These are phyloP conservation scores for Eretmocerus hayati DNA, from an alignment of 2,888 invertebrate genomes.

Conservation along the genomic window DNA sequence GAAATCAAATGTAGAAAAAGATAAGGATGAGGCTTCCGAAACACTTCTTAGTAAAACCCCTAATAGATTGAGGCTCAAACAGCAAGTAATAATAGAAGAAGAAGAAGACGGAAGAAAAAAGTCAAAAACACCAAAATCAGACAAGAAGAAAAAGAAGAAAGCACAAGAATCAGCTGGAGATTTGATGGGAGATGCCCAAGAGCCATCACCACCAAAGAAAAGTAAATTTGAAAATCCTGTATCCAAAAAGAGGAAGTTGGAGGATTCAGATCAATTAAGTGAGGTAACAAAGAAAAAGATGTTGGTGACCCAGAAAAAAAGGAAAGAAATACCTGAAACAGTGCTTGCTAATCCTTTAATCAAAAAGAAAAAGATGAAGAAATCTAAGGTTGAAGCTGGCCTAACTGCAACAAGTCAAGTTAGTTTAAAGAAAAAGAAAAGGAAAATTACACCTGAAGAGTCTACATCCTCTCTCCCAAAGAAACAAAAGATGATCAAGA, in stretches of 20 bases:
- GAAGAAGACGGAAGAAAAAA: conserved; percentile 11
- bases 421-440: conserved; percentile 10
- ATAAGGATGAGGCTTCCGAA: conserved; percentile 18
- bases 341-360: background rate
- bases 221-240: conserved; percentile 13
- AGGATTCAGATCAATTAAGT: background rate
- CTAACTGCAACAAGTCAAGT: too few species aligned
- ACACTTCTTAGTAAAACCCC: conserved; percentile 9
- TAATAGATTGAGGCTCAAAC: conserved; percentile 27
- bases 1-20: conserved; percentile 18
- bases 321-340: conserved; percentile 7
- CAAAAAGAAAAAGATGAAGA: conserved; percentile 8
- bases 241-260: conserved; percentile 9
- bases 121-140: too few species aligned
- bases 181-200: conserved; percentile 14
- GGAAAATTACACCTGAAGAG: conserved; percentile 5
- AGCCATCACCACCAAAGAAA: background rate
- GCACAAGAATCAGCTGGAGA: conserved; percentile 3
- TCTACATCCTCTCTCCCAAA: too few species aligned
- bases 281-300: conserved; percentile 26
- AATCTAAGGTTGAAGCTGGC: conserved; percentile 3
- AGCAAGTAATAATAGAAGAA: conserved; percentile 31
- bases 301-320: conserved; percentile 16
- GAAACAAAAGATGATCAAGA: conserved; percentile 11
- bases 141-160: conserved; percentile 26